Percentiles rank a stretch among this genome's conserved stretches.
These are phyloP conservation scores for Callyntrura guangdongensis DNA, from an alignment of 2,888 invertebrate species.

Conservation along the genomic window DNA sequence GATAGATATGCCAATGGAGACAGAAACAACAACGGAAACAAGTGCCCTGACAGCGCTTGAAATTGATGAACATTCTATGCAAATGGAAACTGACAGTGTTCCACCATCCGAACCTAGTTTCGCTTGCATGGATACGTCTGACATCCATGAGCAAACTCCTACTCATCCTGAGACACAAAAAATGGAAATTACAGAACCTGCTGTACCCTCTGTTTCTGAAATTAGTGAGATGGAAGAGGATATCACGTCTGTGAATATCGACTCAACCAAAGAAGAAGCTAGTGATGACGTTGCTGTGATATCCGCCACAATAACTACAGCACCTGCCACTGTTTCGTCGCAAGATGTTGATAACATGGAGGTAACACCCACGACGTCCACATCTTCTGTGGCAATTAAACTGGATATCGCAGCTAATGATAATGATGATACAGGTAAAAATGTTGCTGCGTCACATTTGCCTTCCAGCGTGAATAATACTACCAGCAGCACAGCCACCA, in stretches of 20 bases:
- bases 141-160: not conserved
- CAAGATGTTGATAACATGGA: conserved; percentile 40
- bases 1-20: not conserved
- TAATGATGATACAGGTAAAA: conserved; percentile 58
- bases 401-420: conserved; percentile 73
- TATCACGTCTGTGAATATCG: conserved; percentile 12
- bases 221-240: not conserved
- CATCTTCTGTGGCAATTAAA: conserved; percentile 74
- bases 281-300: conserved; percentile 43
- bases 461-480: conserved; percentile 66
- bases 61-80: conserved; percentile 69
- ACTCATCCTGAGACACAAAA: not conserved
- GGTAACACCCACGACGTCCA: conserved; percentile 70
- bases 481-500: conserved; percentile 15
- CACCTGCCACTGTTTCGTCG: conserved; percentile 51
- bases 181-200: conserved; percentile 1
- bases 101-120: conserved; percentile 29
- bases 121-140: not conserved
- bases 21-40: conserved; percentile 31
- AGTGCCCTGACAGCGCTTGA: conserved; percentile 40
- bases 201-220: not conserved
- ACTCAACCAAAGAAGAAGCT: conserved; percentile 16
- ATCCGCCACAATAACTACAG: conserved; percentile 68
- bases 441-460: conserved; percentile 76
- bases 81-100: conserved; percentile 68